phyloP scores from a whole-genome alignment of 2,888 invertebrate species.

The Amitus sp. region DNA sequence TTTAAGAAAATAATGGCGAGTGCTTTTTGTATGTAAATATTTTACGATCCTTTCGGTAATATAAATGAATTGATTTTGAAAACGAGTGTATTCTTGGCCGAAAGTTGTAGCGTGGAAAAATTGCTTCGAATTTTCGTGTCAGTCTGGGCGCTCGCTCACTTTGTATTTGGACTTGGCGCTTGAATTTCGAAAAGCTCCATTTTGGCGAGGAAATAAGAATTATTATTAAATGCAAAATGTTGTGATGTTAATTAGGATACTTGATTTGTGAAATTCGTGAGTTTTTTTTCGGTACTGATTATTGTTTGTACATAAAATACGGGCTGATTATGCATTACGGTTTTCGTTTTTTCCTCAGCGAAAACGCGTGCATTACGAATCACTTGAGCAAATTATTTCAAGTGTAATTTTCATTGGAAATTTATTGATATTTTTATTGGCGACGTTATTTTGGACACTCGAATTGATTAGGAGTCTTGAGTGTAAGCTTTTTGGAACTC shows the following conservation, averaged over 20 bases:
- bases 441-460: too few relatives aligned
- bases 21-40: conserved; percentile 5
- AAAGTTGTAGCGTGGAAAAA: neutral
- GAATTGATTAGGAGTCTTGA: too few relatives aligned
- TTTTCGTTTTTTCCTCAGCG: neutral
- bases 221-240: neutral
- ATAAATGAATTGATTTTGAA: neutral
- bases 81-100: neutral
- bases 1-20: neutral
- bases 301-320: conserved; percentile 1
- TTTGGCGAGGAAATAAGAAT: too few relatives aligned
- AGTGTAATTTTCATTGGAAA: too few relatives aligned
- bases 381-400: neutral
- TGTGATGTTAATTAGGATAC: neutral
- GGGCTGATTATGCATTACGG: neutral
- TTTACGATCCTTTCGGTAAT: neutral
- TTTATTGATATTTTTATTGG: too few relatives aligned
- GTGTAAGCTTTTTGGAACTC: too few relatives aligned
- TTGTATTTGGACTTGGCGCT: neutral
- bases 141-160: too few relatives aligned
- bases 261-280: conserved; percentile 1
- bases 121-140: neutral
- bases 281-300: neutral
- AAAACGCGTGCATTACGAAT: neutral
- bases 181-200: too few relatives aligned